Evolutionary conservation across 2,797 vertebrate species (phyloP).

Genomic region (Ara ararauna): DNA sequence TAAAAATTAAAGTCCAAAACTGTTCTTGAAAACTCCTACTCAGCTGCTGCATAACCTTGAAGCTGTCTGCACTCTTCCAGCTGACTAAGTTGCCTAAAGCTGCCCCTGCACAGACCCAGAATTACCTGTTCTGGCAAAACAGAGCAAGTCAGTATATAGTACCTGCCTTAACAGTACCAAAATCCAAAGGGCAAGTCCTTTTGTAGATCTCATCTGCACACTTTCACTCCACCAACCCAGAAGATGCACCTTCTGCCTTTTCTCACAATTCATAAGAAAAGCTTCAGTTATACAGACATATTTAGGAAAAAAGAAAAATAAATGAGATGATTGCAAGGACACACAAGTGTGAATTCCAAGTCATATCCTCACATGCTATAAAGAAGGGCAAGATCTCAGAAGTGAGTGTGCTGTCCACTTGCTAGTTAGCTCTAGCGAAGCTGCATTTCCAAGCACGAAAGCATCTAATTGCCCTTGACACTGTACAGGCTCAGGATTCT

Average conservation of each 20-base stretch:
- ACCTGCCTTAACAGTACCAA: neutral
- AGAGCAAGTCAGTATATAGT: neutral
- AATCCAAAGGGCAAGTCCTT: neutral
- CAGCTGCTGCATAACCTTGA: slow-evolving; percentile 30
- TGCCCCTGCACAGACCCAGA: neutral
- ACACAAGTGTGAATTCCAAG: neutral
- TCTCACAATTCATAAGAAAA: neutral
- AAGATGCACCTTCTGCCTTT: neutral
- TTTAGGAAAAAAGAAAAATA: neutral
- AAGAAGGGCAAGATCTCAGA: neutral
- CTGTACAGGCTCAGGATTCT: neutral
- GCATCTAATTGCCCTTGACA: neutral
- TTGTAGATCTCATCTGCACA: neutral
- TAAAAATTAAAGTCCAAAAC: slow-evolving; percentile 18
- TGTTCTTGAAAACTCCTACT: slow-evolving; percentile 9
- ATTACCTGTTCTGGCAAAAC: neutral
- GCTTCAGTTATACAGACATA: neutral
- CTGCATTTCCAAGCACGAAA: neutral
- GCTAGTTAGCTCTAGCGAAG: neutral
- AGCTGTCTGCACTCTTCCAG: neutral
- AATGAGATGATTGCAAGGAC: neutral
- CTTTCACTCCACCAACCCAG: neutral
- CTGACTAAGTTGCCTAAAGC: neutral
- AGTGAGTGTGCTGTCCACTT: neutral
- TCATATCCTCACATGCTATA: neutral